Evolutionary conservation across 1,140 invertebrate species (phyloP).

Genomic region (Schlechtendalia chinensis): DNA sequence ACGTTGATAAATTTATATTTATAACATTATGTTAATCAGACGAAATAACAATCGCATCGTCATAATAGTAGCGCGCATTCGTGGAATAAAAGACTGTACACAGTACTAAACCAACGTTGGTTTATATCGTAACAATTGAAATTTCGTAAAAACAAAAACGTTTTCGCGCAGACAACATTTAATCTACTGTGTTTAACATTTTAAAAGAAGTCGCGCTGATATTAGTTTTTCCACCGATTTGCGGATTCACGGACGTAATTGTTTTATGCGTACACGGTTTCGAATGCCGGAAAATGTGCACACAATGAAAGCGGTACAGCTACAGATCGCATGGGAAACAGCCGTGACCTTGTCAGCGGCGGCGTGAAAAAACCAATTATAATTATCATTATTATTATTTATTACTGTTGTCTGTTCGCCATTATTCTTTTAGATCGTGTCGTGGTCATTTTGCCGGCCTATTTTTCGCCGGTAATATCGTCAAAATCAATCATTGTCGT

Average conservation of each 20-base stretch:
- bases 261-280: not conserved
- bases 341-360: not conserved
- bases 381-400: not conserved
- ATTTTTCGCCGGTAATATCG: too few relatives aligned
- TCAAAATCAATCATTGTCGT: too few relatives aligned
- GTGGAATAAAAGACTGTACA: too few relatives aligned
- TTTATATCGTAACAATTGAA: not conserved
- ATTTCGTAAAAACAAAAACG: constrained; percentile 4
- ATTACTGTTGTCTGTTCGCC: not conserved
- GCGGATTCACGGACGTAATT: not conserved
- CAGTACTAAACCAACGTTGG: not conserved
- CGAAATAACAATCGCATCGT: too few relatives aligned
- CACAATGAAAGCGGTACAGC: constrained; percentile 2
- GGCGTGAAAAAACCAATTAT: too few relatives aligned
- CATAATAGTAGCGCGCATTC: too few relatives aligned
- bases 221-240: constrained; percentile 1
- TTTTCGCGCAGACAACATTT: too few relatives aligned
- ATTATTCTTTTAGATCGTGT: not conserved
- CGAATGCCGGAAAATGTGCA: not conserved
- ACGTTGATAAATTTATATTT: too few relatives aligned
- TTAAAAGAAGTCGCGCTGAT: too few relatives aligned
- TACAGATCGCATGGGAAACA: constrained; percentile 1
- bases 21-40: too few relatives aligned
- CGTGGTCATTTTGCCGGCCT: too few relatives aligned
- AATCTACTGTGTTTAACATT: too few relatives aligned